Conservation (phyloP, 2,113 vertebrate genomes). For the Orthochromis indermauri region DNA sequence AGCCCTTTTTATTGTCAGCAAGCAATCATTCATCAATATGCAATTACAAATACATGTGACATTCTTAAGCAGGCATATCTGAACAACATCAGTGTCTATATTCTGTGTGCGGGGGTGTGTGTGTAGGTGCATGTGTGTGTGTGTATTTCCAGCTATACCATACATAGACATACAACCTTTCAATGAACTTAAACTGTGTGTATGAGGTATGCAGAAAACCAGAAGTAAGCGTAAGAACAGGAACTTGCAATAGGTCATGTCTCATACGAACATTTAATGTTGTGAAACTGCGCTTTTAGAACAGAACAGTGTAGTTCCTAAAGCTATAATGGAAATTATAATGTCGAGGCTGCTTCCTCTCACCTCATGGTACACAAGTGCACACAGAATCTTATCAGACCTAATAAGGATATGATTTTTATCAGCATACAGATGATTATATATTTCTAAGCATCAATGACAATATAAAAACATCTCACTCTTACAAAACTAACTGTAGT, state of each 20-base stretch:
- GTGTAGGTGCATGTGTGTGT: too few relatives aligned
- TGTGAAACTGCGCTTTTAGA: neutral
- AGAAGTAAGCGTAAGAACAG: neutral
- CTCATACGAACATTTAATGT: neutral
- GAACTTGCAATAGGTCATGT: neutral
- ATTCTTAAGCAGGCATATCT: neutral
- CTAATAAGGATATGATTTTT: too few relatives aligned
- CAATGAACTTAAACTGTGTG: rapidly evolving
- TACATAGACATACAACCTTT: neutral
- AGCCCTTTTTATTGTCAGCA: too few relatives aligned
- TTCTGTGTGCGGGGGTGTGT: neutral
- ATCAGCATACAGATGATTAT: too few relatives aligned
- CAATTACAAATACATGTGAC: neutral
- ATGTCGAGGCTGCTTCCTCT: too few relatives aligned
- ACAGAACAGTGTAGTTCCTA: neutral
- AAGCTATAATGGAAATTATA: neutral
- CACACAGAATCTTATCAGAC: too few relatives aligned
- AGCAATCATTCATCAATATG: too few relatives aligned
- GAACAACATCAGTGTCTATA: neutral
- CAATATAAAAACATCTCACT: neutral
- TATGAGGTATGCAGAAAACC: neutral
- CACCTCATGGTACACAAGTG: too few relatives aligned
- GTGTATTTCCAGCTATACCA: neutral
- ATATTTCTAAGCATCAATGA: neutral
- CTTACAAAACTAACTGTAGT: neutral